A percentile compares a stretch with the other conserved stretches of the same genome.
Conservation (phyloP, 2,113 vertebrate species). For the Charina bottae region DNA sequence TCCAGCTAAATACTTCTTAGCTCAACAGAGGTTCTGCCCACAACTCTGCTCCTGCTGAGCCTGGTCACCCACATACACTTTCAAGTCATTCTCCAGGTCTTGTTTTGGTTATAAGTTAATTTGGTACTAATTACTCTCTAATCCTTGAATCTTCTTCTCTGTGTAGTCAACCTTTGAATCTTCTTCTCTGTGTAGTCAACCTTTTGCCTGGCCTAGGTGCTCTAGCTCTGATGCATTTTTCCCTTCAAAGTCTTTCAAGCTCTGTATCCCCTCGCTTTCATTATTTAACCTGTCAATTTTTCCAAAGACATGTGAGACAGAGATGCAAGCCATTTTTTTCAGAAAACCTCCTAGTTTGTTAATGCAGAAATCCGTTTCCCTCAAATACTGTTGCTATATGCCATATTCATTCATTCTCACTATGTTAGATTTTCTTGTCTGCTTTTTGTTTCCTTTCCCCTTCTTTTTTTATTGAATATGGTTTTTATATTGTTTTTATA, state of each 20-base stretch:
- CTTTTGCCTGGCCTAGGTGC: not conserved
- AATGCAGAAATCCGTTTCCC: not conserved
- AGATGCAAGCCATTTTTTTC: not conserved
- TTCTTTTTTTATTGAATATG: not conserved
- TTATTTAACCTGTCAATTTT: not conserved
- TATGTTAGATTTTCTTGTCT: not conserved
- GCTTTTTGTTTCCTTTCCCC: not conserved
- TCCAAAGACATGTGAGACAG: not conserved
- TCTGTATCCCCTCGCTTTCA: not conserved
- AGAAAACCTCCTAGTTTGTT: not conserved
- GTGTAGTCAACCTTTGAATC: not conserved
- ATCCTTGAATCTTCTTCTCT: not conserved
- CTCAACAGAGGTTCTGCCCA: not conserved
- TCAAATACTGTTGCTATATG: not conserved
- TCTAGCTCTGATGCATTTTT: not conserved
- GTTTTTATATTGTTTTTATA: not conserved
- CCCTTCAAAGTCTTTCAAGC: not conserved
- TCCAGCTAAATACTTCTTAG: not conserved
- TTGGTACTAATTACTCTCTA: not conserved
- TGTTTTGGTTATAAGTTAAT: not conserved
- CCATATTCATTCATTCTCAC: not conserved
- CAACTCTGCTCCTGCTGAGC: not conserved
- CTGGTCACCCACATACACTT: not conserved
- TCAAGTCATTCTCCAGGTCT: not conserved
- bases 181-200: not conserved